Evolutionary conservation across 1,140 invertebrate genomes (phyloP).

Genomic region (Meloidogyne exigua): DNA sequence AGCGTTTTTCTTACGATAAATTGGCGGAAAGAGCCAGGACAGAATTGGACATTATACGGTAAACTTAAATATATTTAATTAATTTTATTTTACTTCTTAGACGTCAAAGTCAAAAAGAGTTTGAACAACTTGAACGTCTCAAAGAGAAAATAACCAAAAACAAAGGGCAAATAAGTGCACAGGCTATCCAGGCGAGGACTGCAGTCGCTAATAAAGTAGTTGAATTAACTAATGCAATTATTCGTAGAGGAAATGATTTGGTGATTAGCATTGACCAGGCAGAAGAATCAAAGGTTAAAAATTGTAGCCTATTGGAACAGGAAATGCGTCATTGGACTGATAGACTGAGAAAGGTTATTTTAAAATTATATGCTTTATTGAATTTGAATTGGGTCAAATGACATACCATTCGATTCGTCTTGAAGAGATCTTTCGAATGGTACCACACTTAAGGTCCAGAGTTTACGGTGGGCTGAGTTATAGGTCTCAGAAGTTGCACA

Average conservation of each 20-base stretch:
- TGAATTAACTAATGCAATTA: slow-evolving; percentile 19
- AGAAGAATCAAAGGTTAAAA: slow-evolving; percentile 12
- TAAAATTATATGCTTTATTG: no score
- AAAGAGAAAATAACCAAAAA: neutral
- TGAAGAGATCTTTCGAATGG: no score
- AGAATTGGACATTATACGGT: slow-evolving; percentile 4
- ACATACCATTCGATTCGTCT: neutral
- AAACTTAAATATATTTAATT: neutral
- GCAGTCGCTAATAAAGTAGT: slow-evolving; percentile 19
- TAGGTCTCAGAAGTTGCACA: no score
- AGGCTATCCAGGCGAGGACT: neutral
- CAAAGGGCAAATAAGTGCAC: neutral
- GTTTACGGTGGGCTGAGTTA: no score
- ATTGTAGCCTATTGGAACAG: slow-evolving; percentile 3
- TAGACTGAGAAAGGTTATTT: slow-evolving; percentile 13
- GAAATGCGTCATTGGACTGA: slow-evolving; percentile 9
- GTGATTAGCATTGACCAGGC: slow-evolving; percentile 11
- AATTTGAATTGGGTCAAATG: no score
- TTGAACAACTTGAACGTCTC: neutral
- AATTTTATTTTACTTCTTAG: neutral
- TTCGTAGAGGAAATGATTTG: slow-evolving; percentile 20
- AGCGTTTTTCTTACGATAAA: slow-evolving; percentile 17
- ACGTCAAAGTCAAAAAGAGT: slow-evolving; percentile 9
- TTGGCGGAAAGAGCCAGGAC: slow-evolving; percentile 12
- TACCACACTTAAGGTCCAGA: no score